These are phyloP conservation scores for Pollenia amentaria DNA, from an alignment of 2,888 invertebrate genomes.

Conservation along the genomic window DNA sequence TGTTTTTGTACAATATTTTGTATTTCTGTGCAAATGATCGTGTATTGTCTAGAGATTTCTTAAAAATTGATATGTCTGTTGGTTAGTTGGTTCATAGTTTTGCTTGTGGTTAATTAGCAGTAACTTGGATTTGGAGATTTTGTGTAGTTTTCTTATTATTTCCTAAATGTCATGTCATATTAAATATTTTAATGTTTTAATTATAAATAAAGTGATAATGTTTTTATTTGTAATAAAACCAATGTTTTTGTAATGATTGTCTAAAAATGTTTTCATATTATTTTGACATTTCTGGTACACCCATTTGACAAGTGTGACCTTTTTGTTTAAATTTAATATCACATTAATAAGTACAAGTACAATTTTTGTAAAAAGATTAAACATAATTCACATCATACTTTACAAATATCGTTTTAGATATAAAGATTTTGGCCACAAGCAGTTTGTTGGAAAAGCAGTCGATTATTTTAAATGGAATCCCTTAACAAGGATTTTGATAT, in stretches of 20 bases:
- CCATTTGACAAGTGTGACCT: not conserved
- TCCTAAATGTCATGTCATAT: conserved; percentile 71
- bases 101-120: conserved; percentile 59
- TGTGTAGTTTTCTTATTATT: conserved; percentile 45
- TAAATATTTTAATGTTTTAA: conserved; percentile 72
- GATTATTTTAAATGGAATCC: no score
- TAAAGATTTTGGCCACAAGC: no score
- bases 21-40: conserved; percentile 41
- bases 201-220: conserved; percentile 50
- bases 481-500: no score
- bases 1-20: conserved; percentile 15
- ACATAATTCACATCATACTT: no score
- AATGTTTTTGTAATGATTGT: conserved; percentile 3
- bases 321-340: not conserved
- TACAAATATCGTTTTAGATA: no score
- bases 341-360: no score
- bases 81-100: conserved; percentile 20
- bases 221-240: not conserved
- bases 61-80: conserved; percentile 70
- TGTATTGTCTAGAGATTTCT: conserved; percentile 73
- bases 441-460: no score
- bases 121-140: conserved; percentile 40
- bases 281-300: not conserved
- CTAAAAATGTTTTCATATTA: not conserved
- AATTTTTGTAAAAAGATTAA: no score